Conservation (phyloP, 2,113 vertebrate species). For the Nerophis ophidion region DNA sequence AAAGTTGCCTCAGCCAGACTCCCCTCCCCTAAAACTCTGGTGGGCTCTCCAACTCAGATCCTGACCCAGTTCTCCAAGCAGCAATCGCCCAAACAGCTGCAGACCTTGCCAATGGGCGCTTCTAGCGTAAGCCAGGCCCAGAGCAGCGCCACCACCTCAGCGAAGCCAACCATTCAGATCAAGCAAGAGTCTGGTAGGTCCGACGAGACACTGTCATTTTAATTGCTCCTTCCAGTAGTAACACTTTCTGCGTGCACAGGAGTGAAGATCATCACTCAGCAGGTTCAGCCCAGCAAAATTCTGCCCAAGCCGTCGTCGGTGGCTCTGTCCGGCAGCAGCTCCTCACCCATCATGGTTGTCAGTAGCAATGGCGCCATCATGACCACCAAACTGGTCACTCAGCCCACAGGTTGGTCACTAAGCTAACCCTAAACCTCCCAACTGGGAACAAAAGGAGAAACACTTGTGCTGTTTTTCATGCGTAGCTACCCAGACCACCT, state of each 20-base stretch:
- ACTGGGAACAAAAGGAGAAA: background rate
- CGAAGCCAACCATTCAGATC: slow-evolving; percentile 97
- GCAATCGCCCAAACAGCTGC: slow-evolving; percentile 79
- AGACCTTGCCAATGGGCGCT: slow-evolving; percentile 59
- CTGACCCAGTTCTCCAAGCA: slow-evolving; percentile 92
- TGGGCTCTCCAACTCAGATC: slow-evolving; percentile 86
- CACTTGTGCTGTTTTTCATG: background rate
- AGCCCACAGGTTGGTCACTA: slow-evolving; percentile 79
- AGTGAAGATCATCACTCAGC: slow-evolving; percentile 98
- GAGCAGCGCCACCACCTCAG: slow-evolving; percentile 65
- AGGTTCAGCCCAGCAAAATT: slow-evolving; percentile 98
- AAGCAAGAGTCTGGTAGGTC: slow-evolving; percentile 94
- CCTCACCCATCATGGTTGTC: slow-evolving; percentile 97
- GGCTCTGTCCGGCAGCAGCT: slow-evolving; percentile 85
- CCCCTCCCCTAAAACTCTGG: slow-evolving; percentile 88
- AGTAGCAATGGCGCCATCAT: slow-evolving; percentile 98
- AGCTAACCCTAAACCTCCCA: background rate
- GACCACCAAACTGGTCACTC: slow-evolving; percentile 95
- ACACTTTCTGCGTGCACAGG: slow-evolving; percentile 63
- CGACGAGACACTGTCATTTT: background rate
- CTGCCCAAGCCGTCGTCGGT: slow-evolving; percentile 93
- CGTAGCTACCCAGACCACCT: slow-evolving; percentile 83
- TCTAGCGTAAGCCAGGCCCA: slow-evolving; percentile 67
- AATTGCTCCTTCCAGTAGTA: background rate
- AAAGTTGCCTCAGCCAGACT: slow-evolving; percentile 87